These are phyloP conservation scores for Grammomys surdaster DNA, from an alignment of 2,113 vertebrate genomes.

Conservation along the genomic window DNA sequence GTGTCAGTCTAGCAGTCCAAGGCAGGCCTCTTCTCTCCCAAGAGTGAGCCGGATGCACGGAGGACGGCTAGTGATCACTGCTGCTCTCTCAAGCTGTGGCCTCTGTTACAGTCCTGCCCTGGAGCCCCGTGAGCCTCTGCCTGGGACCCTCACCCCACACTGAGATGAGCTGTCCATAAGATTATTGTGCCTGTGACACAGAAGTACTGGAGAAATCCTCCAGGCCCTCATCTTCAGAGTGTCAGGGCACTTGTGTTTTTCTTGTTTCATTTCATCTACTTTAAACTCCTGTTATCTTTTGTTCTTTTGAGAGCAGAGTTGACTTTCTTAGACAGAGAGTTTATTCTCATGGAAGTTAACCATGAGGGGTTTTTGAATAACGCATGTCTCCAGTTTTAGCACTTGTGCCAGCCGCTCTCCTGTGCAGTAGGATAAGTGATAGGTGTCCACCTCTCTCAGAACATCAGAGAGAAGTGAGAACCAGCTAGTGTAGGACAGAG, in stretches of 20 bases:
- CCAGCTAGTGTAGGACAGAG: rapidly evolving
- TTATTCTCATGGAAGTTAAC: background rate
- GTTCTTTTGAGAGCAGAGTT: background rate
- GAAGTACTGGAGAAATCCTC: background rate
- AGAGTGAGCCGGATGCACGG: background rate
- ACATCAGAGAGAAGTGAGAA: background rate
- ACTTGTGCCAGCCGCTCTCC: background rate
- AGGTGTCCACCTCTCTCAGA: background rate
- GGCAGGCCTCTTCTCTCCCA: background rate
- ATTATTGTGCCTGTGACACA: background rate
- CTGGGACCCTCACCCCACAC: background rate
- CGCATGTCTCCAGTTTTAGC: background rate
- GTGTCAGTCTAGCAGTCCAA: background rate
- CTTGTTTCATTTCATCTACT: background rate
- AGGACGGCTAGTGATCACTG: background rate
- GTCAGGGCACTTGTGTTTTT: background rate
- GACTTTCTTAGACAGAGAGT: conserved; percentile 13
- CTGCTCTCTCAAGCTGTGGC: background rate
- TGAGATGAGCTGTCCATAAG: background rate
- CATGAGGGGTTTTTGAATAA: background rate
- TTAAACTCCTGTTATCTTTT: background rate
- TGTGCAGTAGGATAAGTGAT: background rate
- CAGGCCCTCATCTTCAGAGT: background rate
- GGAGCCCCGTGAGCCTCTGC: background rate
- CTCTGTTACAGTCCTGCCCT: background rate